Evolutionary conservation across 2,797 vertebrate genomes (phyloP).

Genomic region (Microctenopoma steveboyesi): DNA sequence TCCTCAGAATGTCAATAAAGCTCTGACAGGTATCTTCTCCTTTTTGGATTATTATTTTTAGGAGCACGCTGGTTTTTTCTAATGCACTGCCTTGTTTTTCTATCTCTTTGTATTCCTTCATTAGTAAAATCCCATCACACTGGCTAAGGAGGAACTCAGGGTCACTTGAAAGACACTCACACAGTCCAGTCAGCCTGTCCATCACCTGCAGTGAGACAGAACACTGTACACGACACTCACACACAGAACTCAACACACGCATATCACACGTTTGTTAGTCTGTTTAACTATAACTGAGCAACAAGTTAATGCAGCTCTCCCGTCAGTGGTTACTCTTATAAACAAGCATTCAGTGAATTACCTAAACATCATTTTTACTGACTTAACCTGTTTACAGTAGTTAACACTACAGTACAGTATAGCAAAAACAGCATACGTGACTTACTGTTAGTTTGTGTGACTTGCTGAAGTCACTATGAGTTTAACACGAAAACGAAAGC

Average conservation of each 20-base stretch:
- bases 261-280: no score
- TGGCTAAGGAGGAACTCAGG: not conserved
- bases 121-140: not conserved
- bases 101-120: not conserved
- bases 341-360: no score
- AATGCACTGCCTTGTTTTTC: not conserved
- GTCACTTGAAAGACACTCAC: not conserved
- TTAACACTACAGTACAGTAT: no score
- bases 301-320: no score
- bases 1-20: slow-evolving; percentile 16
- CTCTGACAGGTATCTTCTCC: not conserved
- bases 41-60: slow-evolving; percentile 14
- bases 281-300: no score
- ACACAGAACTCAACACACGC: no score
- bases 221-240: no score
- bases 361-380: no score
- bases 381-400: no score
- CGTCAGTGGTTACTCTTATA: no score
- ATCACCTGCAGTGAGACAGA: slow-evolving; percentile 5
- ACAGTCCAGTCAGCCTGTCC: slow-evolving; percentile 7
- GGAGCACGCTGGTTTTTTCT: slow-evolving; percentile 7
- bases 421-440: not conserved
- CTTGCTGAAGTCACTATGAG: no score
- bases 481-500: no score
- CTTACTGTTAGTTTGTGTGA: not conserved